Evolutionary conservation across 1,140 invertebrate genomes (phyloP).

Genomic region (Drosophila leontia): DNA sequence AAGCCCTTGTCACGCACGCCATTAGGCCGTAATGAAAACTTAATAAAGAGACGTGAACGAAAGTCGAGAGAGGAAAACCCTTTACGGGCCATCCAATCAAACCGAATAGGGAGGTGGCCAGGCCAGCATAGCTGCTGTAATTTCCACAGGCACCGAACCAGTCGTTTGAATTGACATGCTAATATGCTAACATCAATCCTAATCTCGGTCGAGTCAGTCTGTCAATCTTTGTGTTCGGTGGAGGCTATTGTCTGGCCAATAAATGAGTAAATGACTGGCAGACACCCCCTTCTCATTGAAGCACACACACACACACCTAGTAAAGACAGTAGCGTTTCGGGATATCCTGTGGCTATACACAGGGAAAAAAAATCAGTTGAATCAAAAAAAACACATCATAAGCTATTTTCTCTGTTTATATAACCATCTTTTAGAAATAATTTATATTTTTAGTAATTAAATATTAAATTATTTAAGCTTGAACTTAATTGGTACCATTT

Average conservation of each 20-base stretch:
- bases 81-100: conserved; percentile 11
- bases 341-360: conserved; percentile 1
- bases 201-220: conserved; percentile 52
- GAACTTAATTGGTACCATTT: too few species aligned
- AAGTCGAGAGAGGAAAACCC: not conserved
- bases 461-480: too few species aligned
- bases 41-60: conserved; percentile 24
- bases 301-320: conserved; percentile 2
- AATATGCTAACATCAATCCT: conserved; percentile 73
- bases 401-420: not conserved
- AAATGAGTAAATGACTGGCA: conserved; percentile 62
- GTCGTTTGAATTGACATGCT: conserved; percentile 52
- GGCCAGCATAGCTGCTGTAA: not conserved
- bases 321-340: conserved; percentile 15
- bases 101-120: conserved; percentile 3
- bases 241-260: conserved; percentile 60
- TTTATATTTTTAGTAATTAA: not conserved
- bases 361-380: not conserved
- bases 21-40: conserved; percentile 31
- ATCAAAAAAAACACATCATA: not conserved
- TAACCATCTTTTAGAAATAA: not conserved
- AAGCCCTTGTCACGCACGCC: conserved; percentile 59
- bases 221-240: conserved; percentile 44
- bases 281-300: not conserved
- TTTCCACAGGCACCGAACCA: conserved; percentile 9